phyloP scores from a whole-genome alignment of 2,888 invertebrate genomes.

The Hoplodrina ambigua region DNA sequence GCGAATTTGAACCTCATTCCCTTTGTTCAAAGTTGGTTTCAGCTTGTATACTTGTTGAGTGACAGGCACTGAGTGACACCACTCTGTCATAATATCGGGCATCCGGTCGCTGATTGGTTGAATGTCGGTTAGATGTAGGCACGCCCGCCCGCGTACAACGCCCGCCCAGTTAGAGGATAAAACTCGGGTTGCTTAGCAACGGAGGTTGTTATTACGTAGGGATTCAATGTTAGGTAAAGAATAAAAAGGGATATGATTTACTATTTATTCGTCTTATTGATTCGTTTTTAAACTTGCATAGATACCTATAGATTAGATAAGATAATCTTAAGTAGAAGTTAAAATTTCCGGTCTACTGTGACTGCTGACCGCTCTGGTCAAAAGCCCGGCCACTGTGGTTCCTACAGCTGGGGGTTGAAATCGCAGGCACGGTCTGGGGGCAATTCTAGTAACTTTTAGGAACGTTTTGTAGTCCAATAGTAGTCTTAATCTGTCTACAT shows the following conservation, averaged over 20 bases:
- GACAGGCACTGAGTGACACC: constrained; percentile 81
- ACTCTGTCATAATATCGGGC: constrained; percentile 84
- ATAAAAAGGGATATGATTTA: not conserved
- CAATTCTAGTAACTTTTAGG: too few species aligned
- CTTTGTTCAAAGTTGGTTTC: constrained; percentile 53
- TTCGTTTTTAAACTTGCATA: too few species aligned
- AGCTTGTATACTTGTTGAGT: constrained; percentile 61
- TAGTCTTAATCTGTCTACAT: too few species aligned
- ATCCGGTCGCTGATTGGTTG: constrained; percentile 84
- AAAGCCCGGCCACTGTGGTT: too few species aligned
- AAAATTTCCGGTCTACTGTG: too few species aligned
- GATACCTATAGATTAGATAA: not conserved
- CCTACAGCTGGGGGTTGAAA: too few species aligned
- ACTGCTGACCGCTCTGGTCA: too few species aligned
- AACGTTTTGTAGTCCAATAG: too few species aligned
- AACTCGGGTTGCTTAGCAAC: constrained; percentile 76
- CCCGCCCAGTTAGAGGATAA: constrained; percentile 70
- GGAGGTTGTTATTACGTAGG: constrained; percentile 32
- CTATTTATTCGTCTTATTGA: too few species aligned
- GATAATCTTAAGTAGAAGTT: not conserved
- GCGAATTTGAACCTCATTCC: constrained; percentile 46
- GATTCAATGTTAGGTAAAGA: not conserved
- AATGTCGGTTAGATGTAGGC: constrained; percentile 54
- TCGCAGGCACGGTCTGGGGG: too few species aligned
- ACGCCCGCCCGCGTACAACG: constrained; percentile 71